Evolutionary conservation across 1,140 invertebrate species (phyloP), one percentile per base, ranked within the genome.

Genomic region (Drosophila busckii): DNA sequence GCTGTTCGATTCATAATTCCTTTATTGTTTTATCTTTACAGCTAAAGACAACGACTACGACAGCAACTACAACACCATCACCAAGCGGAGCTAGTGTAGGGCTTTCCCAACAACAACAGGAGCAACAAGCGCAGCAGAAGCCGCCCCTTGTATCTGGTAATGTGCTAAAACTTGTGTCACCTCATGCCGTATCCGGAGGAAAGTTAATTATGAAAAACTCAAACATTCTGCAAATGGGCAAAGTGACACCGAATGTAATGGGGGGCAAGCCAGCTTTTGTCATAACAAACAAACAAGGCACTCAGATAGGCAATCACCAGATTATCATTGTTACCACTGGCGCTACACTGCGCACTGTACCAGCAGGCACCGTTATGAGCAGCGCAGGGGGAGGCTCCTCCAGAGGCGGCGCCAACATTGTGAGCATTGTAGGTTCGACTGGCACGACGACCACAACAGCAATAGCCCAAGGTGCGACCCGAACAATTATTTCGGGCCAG

Each of bases 291-390:
- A 87, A 87, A 16, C 86, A 87, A 9, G 86, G 86, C 2, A 71
- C 90, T 2, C 90, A 89, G 6, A 89, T 90, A 6, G 65, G 76
- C 10, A 88, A 90, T 20, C 91, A 92, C 70, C 92, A 91, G 50
- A 91, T 93, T 63, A 92, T 93, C 16, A 92, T 94, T n/a, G 93
- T 94, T 0, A 93, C 92, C 6, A 92, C 92, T 1, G 92, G 90
- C 3, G 89, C 91, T 1, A 89, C 89, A 42, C 73, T 93, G 12
- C 89, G 92, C 42, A 90, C 92, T 12, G 50, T 85, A 29, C 65
- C 76, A 7, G 44, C 75, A 15, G 50, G 49, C 1, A 48, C 64
- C 10, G 59, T 85, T 0, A 91, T 92, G 5, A 92, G 90, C 2
- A 89, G 90, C 1, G 91, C 93, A 73, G 89, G 91, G 1, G 91